Base-by-base conservation (phyloP, 2,888 invertebrate genomes). In the Ophioninae sp. region DNA sequence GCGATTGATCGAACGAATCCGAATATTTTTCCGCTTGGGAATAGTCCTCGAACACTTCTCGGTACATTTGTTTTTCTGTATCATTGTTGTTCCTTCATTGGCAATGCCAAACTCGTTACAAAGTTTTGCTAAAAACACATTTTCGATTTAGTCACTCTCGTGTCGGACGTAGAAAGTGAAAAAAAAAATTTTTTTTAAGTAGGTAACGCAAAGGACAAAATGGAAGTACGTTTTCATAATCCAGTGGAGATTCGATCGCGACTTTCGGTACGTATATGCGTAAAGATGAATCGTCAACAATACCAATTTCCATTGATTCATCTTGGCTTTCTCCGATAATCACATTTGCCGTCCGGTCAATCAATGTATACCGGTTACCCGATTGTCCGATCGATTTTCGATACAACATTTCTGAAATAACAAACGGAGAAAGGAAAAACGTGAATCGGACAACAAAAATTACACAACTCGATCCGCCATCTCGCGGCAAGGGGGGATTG, bases 11-110 rank as follows among this genome's bases (percentile, higher is more conserved):
- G 58, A 64, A 63, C 22, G 71, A 80, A 61, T 61, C 68, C 61
- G 37, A 59, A 72, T 71, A 61, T 67, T 73, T 61, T 13, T 65
- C 71, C 39, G 77, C 63, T 71, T 71, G 76, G 77, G 79, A 85
- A 86, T 87, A 87, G 82, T 83, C 78, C 84, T 73, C 87, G 88
- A 88, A 88, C 88, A 88, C 88, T 87, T 85, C 85, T 87, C 86
- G 87, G 88, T 86, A 85, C 83, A 67, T 59, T 59, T 56, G 23
- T 69, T 68, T 44, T 68, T 68, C 20, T 17, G 17, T 51, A 51
- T 68, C 17, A 44, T 68, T 68, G 63, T 56, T 76, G 1, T 63
- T 64, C 64, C 67, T 79, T 39, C 71, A 20, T 77, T 76, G 75
- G 73, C 74, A 77, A 83, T 65, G 56, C 63, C 74, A 78, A 30